Evolutionary conservation across 2,888 invertebrate genomes (phyloP).

Genomic region (Aporophyla lueneburgensis): DNA sequence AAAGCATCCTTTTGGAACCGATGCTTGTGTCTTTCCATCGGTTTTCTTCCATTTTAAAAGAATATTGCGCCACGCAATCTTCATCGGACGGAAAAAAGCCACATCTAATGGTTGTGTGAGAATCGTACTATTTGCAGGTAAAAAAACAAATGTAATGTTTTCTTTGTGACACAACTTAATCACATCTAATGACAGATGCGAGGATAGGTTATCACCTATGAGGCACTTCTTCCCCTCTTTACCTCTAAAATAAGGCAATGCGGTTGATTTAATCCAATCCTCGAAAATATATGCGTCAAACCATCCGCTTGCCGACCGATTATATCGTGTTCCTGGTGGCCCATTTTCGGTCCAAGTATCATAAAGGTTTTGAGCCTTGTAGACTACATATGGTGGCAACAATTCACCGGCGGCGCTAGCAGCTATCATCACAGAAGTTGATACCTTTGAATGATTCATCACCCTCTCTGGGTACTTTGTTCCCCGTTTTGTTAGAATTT

Average conservation of each 20-base stretch:
- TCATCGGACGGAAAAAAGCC: too few species aligned
- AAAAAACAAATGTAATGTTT: too few species aligned
- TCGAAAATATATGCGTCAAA: slow-evolving; percentile 73
- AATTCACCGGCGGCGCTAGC: slow-evolving; percentile 73
- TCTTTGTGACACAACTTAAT: too few species aligned
- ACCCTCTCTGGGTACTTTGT: slow-evolving; percentile 49
- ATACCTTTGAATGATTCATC: slow-evolving; percentile 62
- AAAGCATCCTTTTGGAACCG: too few species aligned
- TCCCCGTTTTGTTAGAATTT: slow-evolving; percentile 43
- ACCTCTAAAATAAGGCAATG: slow-evolving; percentile 63
- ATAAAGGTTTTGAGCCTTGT: slow-evolving; percentile 67
- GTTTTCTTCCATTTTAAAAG: too few species aligned
- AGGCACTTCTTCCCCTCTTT: slow-evolving; percentile 70
- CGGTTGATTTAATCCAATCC: slow-evolving; percentile 70
- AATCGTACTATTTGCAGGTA: too few species aligned
- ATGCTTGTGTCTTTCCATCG: too few species aligned
- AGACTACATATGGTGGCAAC: slow-evolving; percentile 73
- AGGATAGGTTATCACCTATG: slow-evolving; percentile 78
- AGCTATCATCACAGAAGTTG: slow-evolving; percentile 75
- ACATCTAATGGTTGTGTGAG: too few species aligned
- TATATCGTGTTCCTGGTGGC: slow-evolving; percentile 74
- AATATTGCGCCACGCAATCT: too few species aligned
- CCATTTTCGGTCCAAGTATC: slow-evolving; percentile 72
- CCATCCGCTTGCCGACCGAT: slow-evolving; percentile 75
- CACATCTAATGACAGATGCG: slow-evolving; percentile 59